Conservation (phyloP, 2,113 vertebrate species). For the Ammospiza nelsoni region DNA sequence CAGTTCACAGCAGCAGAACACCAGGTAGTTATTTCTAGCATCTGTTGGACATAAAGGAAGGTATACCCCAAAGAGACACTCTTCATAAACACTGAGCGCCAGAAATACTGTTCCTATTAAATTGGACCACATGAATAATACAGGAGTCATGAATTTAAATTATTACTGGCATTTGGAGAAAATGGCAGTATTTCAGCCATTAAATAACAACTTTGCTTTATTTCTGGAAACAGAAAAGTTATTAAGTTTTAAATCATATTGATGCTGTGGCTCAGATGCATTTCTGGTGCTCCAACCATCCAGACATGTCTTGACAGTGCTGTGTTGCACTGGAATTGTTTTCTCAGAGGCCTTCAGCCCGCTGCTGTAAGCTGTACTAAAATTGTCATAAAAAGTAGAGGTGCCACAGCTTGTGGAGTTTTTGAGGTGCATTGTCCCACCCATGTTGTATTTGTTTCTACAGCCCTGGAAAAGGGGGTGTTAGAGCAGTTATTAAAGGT, state of each 20-base stretch:
- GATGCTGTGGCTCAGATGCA: background rate
- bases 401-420: background rate
- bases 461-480: accelerated
- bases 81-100: constrained; percentile 66
- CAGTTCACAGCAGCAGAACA: constrained; percentile 28
- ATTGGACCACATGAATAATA: constrained; percentile 73
- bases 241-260: constrained; percentile 76
- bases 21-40: constrained; percentile 54
- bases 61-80: constrained; percentile 63
- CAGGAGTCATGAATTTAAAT: constrained; percentile 76
- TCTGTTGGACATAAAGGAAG: constrained; percentile 68
- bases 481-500: background rate
- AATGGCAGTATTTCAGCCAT: constrained; percentile 70
- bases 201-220: constrained; percentile 75
- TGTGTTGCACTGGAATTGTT: background rate
- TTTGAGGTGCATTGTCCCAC: background rate
- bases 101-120: constrained; percentile 74
- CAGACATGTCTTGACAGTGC: background rate
- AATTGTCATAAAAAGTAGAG: background rate
- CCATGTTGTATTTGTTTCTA: background rate
- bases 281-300: constrained; percentile 6
- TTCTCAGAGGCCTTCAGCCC: background rate
- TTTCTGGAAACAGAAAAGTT: constrained; percentile 75
- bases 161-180: constrained; percentile 71
- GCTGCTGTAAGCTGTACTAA: background rate